These are phyloP conservation scores for Eulemur rubriventer DNA, from an alignment of 2,797 vertebrate species.

Conservation along the genomic window DNA sequence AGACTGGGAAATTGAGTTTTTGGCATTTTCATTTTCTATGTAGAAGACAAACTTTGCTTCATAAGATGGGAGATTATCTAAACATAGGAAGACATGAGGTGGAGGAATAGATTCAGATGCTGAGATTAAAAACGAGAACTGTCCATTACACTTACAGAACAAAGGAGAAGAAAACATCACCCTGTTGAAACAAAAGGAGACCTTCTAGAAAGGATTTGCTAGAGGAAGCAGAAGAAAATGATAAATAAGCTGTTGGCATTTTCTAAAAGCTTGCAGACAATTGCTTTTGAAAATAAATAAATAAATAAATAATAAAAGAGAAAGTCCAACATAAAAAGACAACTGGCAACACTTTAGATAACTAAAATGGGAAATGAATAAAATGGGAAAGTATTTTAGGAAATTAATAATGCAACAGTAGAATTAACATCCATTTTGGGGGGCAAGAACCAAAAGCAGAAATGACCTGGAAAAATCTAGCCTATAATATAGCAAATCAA, in stretches of 20 bases:
- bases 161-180: background rate
- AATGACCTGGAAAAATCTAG: background rate
- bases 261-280: slow-evolving; percentile 25
- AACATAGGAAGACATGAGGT: background rate
- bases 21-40: background rate
- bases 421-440: background rate
- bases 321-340: background rate
- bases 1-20: background rate
- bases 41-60: background rate
- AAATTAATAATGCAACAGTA: background rate
- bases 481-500: background rate
- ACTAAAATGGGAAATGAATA: background rate
- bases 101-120: background rate
- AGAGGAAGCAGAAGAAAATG: slow-evolving; percentile 31
- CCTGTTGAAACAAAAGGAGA: background rate
- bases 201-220: background rate
- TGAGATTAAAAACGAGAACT: background rate
- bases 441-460: background rate
- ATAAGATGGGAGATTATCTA: background rate
- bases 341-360: background rate
- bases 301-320: slow-evolving; percentile 12
- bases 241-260: background rate
- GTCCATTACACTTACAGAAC: background rate
- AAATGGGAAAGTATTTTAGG: background rate
- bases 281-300: background rate